phyloP scores from a whole-genome alignment of 1,140 invertebrate genomes.

The Caerostris extrusa region DNA sequence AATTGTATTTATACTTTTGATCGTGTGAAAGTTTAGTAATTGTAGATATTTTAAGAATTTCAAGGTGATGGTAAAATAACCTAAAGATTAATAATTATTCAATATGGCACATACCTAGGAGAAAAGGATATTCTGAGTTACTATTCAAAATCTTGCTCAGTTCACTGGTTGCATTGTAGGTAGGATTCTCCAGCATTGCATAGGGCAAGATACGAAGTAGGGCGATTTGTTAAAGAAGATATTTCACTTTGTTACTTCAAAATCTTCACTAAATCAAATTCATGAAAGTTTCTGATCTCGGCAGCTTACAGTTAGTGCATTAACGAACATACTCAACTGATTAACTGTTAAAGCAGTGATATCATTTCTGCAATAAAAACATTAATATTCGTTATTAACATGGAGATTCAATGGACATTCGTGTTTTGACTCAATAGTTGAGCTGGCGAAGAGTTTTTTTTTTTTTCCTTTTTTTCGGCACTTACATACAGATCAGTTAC shows the following conservation, averaged over 20 bases:
- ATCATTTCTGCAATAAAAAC: neutral
- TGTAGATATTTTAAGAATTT: no score
- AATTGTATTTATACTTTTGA: no score
- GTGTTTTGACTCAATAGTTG: no score
- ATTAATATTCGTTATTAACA: no score
- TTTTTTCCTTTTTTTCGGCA: no score
- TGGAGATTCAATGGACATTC: no score
- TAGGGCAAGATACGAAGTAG: neutral
- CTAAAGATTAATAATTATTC: neutral
- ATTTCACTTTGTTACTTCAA: neutral
- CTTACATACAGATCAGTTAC: no score
- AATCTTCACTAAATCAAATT: neutral
- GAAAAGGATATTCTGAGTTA: neutral
- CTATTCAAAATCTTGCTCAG: neutral
- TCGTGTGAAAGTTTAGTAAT: no score
- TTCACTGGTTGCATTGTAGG: neutral
- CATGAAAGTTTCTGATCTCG: constrained; percentile 21
- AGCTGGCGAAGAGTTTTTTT: no score
- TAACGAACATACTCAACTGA: constrained; percentile 18
- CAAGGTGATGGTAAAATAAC: neutral
- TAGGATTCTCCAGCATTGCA: constrained; percentile 24
- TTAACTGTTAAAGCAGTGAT: neutral
- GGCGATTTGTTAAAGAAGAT: neutral
- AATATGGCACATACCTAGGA: neutral
- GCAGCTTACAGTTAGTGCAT: neutral